Evolutionary conservation across 1,140 invertebrate genomes (phyloP).

Genomic region (Mercenaria mercenaria): DNA sequence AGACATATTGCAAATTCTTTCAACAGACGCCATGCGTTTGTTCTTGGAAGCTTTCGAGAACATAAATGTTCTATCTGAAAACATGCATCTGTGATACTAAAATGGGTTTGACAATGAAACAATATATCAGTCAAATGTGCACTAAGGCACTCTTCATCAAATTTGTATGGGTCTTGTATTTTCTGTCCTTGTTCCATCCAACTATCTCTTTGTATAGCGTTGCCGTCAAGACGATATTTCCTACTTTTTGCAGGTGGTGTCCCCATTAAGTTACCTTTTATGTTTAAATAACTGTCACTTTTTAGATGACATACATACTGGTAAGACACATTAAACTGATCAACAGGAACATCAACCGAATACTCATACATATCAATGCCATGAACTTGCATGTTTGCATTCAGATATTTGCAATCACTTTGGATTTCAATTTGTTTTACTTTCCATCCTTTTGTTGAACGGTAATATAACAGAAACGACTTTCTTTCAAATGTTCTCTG

Average conservation of each 20-base stretch:
- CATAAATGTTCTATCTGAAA: background rate
- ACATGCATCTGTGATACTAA: background rate
- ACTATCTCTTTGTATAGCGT: background rate
- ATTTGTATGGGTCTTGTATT: background rate
- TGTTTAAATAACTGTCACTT: background rate
- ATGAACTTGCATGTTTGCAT: background rate
- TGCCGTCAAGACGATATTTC: background rate
- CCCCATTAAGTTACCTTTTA: background rate
- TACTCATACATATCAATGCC: background rate
- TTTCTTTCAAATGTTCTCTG: background rate
- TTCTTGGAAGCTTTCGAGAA: background rate
- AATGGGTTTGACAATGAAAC: background rate
- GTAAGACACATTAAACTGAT: background rate
- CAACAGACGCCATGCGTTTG: background rate
- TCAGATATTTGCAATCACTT: background rate
- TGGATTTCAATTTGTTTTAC: background rate
- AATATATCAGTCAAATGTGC: background rate
- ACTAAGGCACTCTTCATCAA: background rate
- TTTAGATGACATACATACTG: background rate
- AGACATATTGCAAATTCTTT: background rate
- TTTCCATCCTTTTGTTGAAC: background rate
- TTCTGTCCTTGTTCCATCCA: background rate
- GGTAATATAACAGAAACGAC: background rate
- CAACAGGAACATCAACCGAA: background rate
- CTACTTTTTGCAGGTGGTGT: background rate